Conservation (phyloP, 2,797 vertebrate species). For the Crocodylus rhombifer region DNA sequence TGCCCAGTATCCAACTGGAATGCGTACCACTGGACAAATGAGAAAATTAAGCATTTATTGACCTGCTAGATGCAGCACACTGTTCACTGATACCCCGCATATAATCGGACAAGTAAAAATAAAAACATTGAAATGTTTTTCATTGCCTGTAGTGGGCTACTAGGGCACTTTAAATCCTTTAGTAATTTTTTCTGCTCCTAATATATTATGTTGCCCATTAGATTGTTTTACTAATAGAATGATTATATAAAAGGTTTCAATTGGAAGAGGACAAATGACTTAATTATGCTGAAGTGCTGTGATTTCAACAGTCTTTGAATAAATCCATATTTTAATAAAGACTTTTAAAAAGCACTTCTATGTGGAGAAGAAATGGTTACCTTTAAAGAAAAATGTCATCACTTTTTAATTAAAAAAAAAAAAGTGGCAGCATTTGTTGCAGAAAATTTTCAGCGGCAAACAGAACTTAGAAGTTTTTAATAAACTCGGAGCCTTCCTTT, state of each 20-base stretch:
- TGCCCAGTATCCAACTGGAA: constrained; percentile 55
- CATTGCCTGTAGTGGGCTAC: neutral
- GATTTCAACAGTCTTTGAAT: neutral
- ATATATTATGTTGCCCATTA: neutral
- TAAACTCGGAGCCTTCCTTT: neutral
- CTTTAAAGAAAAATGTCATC: neutral
- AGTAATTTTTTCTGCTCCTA: neutral
- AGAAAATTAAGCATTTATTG: constrained; percentile 51
- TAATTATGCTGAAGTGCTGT: neutral
- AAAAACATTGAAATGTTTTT: neutral
- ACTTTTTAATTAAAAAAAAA: neutral
- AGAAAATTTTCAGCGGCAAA: neutral
- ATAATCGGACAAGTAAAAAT: no score
- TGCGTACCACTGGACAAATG: neutral
- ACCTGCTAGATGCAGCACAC: neutral
- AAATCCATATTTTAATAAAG: neutral
- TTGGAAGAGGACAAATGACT: neutral
- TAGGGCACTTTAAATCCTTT: neutral
- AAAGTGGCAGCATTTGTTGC: no score
- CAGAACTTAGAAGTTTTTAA: neutral
- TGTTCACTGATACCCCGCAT: neutral
- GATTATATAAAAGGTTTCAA: neutral
- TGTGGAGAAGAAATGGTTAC: neutral
- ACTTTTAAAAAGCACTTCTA: neutral
- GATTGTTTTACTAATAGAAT: neutral